Percentiles rank a stretch among this genome's conserved stretches.
Evolutionary conservation across 2,113 vertebrate genomes (phyloP).

Genomic region (Psophia crepitans): DNA sequence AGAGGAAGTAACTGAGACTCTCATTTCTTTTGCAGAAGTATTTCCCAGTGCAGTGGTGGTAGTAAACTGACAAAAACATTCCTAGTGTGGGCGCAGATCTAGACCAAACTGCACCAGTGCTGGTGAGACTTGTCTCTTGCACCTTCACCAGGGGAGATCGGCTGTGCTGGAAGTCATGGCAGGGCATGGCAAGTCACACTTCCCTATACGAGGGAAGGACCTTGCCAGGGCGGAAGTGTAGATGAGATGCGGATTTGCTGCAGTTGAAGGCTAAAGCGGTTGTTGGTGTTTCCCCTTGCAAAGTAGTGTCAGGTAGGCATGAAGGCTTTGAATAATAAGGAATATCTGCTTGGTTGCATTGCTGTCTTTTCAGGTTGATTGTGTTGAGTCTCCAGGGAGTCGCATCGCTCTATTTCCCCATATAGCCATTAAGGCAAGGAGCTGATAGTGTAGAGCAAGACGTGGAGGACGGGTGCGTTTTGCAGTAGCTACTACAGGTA

Average conservation of each 20-base stretch:
- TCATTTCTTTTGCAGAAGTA: not conserved
- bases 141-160: not conserved
- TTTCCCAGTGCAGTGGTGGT: not conserved
- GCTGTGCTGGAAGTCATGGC: not conserved
- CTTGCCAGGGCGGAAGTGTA: not conserved
- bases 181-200: not conserved
- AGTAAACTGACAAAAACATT: not conserved
- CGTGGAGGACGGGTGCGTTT: not conserved
- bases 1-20: not conserved
- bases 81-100: not conserved
- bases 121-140: not conserved
- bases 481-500: not conserved
- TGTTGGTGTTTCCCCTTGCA: not conserved
- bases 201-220: not conserved
- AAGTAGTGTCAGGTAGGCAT: not conserved
- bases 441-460: not conserved
- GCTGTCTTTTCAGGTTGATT: rapidly evolving
- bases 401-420: rapidly evolving
- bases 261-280: not conserved
- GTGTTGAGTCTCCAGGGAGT: not conserved
- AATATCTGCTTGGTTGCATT: not conserved
- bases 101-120: not conserved
- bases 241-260: not conserved
- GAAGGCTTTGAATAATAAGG: not conserved
- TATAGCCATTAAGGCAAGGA: not conserved